A percentile compares a stretch with the other conserved stretches of the same genome.
phyloP scores from a whole-genome alignment of 2,888 invertebrate genomes.

The Phorcus lineatus region DNA sequence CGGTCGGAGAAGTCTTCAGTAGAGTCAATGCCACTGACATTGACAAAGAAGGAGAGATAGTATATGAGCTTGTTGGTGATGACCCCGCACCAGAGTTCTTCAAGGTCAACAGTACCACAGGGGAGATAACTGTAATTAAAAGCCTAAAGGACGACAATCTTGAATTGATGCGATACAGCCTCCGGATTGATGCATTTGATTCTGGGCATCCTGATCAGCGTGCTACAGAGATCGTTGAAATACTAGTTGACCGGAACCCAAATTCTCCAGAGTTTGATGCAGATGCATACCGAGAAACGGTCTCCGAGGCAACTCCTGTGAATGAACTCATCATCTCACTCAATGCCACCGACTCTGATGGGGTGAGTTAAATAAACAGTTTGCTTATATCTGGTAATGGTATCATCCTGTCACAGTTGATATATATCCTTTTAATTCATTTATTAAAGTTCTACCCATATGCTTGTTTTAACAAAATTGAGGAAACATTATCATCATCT shows the following conservation, averaged over 20 bases:
- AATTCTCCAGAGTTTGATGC: slow-evolving; percentile 55
- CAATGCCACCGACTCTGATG: slow-evolving; percentile 56
- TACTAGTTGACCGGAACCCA: slow-evolving; percentile 67
- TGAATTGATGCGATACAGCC: slow-evolving; percentile 42
- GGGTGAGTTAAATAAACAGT: slow-evolving; percentile 46
- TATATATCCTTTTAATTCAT: too few relatives aligned
- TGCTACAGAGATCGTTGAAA: slow-evolving; percentile 51
- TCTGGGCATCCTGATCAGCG: slow-evolving; percentile 55
- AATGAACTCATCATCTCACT: slow-evolving; percentile 45
- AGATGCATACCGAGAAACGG: slow-evolving; percentile 33
- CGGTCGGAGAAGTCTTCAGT: neutral
- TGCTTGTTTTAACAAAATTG: too few relatives aligned
- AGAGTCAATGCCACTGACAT: slow-evolving; percentile 36
- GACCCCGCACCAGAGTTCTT: slow-evolving; percentile 45
- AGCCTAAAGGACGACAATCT: slow-evolving; percentile 35
- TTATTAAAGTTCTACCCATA: too few relatives aligned
- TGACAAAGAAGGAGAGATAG: slow-evolving; percentile 55
- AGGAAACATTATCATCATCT: too few relatives aligned
- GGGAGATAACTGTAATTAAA: slow-evolving; percentile 39
- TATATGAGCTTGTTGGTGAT: slow-evolving; percentile 49
- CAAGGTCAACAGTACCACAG: slow-evolving; percentile 43
- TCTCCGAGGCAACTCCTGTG: slow-evolving; percentile 45
- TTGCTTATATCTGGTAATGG: neutral
- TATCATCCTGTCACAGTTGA: too few relatives aligned
- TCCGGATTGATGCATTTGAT: slow-evolving; percentile 66